phyloP scores from a whole-genome alignment of 92 coral and sea anemone genomes.

The Epizoanthus fatuus region DNA sequence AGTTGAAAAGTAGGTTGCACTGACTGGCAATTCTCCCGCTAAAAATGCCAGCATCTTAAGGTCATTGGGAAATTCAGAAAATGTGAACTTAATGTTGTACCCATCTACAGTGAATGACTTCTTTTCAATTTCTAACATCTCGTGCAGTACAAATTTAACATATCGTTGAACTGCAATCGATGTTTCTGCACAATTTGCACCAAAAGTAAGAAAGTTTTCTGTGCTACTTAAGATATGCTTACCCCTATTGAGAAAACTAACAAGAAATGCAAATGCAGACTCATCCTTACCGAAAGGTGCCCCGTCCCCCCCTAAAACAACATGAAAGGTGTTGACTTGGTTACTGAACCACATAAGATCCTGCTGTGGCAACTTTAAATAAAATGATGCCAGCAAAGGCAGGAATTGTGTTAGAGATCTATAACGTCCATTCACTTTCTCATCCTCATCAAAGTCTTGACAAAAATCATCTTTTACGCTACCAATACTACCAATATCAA shows the following conservation, averaged over 20 bases:
- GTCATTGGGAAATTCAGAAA: constrained; percentile 83
- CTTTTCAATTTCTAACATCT: constrained; percentile 78
- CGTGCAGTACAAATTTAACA: constrained; percentile 66
- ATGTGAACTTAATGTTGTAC: constrained; percentile 65
- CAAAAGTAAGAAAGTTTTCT: constrained; percentile 76
- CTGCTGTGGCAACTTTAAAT: constrained; percentile 60
- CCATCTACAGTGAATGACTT: constrained; percentile 64
- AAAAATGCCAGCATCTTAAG: constrained; percentile 80
- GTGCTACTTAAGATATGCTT: constrained; percentile 80
- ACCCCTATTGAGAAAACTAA: constrained; percentile 83
- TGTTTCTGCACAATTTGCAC: constrained; percentile 75
- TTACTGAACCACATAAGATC: constrained; percentile 73
- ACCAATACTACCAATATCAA: constrained; percentile 75
- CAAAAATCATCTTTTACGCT: constrained; percentile 75
- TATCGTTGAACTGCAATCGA: constrained; percentile 76
- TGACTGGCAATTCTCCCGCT: constrained; percentile 77
- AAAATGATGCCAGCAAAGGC: constrained; percentile 70
- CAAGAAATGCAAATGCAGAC: constrained; percentile 76
- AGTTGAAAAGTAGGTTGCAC: constrained; percentile 83
- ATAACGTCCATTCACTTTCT: constrained; percentile 72
- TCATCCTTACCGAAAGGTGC: constrained; percentile 83
- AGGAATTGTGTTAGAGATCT: constrained; percentile 54
- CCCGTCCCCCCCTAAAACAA: constrained; percentile 76
- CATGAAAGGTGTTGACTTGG: constrained; percentile 72
- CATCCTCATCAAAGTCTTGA: constrained; percentile 61